Conservation (phyloP, 2,113 vertebrate species). For the Ceyx melanurus region DNA sequence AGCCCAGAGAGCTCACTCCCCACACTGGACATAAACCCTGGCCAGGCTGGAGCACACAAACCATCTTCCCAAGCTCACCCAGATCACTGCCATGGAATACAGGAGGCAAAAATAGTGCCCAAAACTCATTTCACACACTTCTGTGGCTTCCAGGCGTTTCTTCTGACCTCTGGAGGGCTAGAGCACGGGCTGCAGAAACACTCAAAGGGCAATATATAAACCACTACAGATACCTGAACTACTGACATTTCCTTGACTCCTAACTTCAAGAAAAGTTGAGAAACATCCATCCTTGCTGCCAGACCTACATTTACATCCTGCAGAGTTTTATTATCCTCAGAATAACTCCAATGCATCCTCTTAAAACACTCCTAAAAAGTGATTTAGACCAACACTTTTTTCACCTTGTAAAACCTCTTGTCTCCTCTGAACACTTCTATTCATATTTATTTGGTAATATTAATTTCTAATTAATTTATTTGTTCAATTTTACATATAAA, state of each 20-base stretch:
- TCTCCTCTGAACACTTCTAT: background rate
- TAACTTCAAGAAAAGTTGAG: background rate
- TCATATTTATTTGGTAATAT: background rate
- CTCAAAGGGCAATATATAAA: background rate
- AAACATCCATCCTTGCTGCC: background rate
- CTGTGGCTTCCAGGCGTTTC: background rate
- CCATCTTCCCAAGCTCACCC: background rate
- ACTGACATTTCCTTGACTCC: background rate
- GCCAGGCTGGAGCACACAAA: background rate
- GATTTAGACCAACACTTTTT: background rate
- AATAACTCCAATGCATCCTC: background rate
- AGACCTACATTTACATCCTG: background rate
- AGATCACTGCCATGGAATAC: background rate
- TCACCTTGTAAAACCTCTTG: background rate
- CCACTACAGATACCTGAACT: background rate
- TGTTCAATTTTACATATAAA: background rate
- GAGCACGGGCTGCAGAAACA: background rate
- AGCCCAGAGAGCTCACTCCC: background rate
- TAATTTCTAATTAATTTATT: background rate
- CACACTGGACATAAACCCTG: background rate
- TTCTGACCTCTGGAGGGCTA: background rate
- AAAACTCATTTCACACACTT: background rate
- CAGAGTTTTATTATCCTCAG: background rate
- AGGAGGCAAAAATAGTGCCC: background rate
- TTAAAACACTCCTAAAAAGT: background rate